Conservation (phyloP, 2,888 invertebrate species). For the Chloromyia formosa region DNA sequence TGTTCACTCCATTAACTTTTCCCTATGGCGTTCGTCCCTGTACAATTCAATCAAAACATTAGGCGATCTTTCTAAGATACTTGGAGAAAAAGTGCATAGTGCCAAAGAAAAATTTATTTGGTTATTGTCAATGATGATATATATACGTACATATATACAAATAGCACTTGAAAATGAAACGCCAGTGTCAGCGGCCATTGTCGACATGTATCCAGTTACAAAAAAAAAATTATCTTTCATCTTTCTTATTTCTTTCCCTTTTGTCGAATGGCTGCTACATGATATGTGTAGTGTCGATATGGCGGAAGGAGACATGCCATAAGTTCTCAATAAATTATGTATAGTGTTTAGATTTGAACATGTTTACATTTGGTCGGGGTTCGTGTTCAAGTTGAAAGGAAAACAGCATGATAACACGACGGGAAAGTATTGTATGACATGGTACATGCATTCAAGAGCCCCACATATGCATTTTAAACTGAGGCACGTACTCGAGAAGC, state of each 20-base stretch:
- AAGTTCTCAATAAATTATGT: slow-evolving; percentile 46
- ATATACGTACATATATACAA: background rate
- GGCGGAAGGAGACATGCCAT: slow-evolving; percentile 28
- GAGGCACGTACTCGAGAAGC: background rate
- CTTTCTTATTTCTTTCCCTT: slow-evolving; percentile 5
- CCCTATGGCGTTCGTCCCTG: slow-evolving; percentile 1
- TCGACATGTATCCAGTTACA: slow-evolving; percentile 19
- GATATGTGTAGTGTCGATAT: background rate
- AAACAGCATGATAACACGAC: slow-evolving; percentile 4
- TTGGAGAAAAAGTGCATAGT: background rate
- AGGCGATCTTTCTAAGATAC: too few species aligned
- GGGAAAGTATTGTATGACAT: background rate
- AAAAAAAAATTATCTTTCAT: background rate
- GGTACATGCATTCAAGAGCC: background rate
- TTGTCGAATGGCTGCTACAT: slow-evolving; percentile 5
- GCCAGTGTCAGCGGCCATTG: too few species aligned
- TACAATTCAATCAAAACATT: too few species aligned
- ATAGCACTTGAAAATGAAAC: too few species aligned
- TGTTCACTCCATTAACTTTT: slow-evolving; percentile 63
- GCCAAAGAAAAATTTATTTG: slow-evolving; percentile 15
- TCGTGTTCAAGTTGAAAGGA: slow-evolving; percentile 31
- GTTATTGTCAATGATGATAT: background rate
- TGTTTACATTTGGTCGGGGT: slow-evolving; percentile 36
- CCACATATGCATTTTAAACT: background rate
- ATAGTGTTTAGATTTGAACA: slow-evolving; percentile 26